A percentile compares a stretch with the other conserved stretches of the same genome.
Conservation (phyloP, 2,888 invertebrate species). For the Drosophila ustulata region DNA sequence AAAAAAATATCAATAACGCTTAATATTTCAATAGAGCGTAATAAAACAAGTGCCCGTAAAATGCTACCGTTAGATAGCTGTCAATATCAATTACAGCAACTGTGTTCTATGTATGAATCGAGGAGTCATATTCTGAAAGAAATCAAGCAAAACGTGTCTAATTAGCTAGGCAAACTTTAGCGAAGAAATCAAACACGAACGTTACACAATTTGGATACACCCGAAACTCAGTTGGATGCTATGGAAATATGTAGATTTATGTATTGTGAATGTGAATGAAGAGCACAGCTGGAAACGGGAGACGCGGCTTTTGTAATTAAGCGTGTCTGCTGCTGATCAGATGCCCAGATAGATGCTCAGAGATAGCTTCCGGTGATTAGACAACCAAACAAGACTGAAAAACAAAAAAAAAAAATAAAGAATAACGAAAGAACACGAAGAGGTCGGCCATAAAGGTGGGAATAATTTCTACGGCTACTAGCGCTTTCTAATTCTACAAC, state of each 20-base stretch:
- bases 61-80: neutral
- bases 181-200: constrained; percentile 51
- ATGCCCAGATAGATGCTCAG: constrained; percentile 48
- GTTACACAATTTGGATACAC: constrained; percentile 57
- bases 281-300: constrained; percentile 53
- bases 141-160: constrained; percentile 63
- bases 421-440: constrained; percentile 38
- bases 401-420: constrained; percentile 4
- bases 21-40: constrained; percentile 19
- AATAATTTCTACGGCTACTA: constrained; percentile 64
- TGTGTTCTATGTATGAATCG: constrained; percentile 15
- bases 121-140: constrained; percentile 39
- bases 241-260: constrained; percentile 63
- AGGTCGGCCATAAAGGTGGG: constrained; percentile 67
- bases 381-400: constrained; percentile 49
- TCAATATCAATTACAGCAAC: constrained; percentile 22
- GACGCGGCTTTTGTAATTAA: constrained; percentile 65
- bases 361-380: constrained; percentile 79
- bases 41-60: constrained; percentile 1
- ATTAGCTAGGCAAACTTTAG: constrained; percentile 47
- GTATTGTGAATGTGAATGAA: constrained; percentile 16
- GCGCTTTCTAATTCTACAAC: constrained; percentile 63
- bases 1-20: constrained; percentile 13
- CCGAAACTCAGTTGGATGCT: constrained; percentile 24
- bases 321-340: constrained; percentile 54